Percentiles rank a stretch among this genome's conserved stretches.
Conservation (phyloP, 1,140 invertebrate genomes). For the Drosophila parabipectinata region DNA sequence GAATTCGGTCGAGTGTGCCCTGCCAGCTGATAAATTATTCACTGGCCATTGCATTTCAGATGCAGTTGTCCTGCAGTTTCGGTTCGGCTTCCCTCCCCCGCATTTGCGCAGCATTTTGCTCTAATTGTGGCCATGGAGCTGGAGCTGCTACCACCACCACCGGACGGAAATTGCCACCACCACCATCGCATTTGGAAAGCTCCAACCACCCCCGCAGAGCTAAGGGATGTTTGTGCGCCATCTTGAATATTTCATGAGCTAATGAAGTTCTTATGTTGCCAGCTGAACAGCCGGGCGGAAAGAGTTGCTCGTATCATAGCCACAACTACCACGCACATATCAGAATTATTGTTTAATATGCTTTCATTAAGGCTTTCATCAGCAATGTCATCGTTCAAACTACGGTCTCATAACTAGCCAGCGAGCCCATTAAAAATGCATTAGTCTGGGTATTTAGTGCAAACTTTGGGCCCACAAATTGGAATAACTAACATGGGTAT, state of each 20-base stretch:
- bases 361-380: conserved; percentile 80
- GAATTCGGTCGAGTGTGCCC: conserved; percentile 11
- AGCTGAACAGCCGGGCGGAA: conserved; percentile 26
- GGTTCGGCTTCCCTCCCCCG: conserved; percentile 11
- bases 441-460: conserved; percentile 48
- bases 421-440: conserved; percentile 65
- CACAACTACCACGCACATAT: conserved; percentile 50
- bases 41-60: conserved; percentile 56
- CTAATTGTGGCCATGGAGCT: conserved; percentile 65
- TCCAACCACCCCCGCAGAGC: conserved; percentile 16
- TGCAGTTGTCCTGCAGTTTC: conserved; percentile 9
- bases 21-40: conserved; percentile 55
- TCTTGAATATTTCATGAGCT: conserved; percentile 82
- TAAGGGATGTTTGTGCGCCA: conserved; percentile 66
- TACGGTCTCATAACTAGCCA: conserved; percentile 56
- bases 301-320: conserved; percentile 43
- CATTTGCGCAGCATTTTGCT: conserved; percentile 78
- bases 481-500: conserved; percentile 17
- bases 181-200: conserved; percentile 1
- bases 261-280: conserved; percentile 78
- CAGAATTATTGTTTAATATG: conserved; percentile 69
- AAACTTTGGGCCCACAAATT: conserved; percentile 40
- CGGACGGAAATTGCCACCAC: conserved; percentile 27
- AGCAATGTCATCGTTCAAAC: conserved; percentile 79
- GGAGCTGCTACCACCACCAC: not conserved